Conservation (phyloP, 2,888 invertebrate species). For the Resseliella maxima region DNA sequence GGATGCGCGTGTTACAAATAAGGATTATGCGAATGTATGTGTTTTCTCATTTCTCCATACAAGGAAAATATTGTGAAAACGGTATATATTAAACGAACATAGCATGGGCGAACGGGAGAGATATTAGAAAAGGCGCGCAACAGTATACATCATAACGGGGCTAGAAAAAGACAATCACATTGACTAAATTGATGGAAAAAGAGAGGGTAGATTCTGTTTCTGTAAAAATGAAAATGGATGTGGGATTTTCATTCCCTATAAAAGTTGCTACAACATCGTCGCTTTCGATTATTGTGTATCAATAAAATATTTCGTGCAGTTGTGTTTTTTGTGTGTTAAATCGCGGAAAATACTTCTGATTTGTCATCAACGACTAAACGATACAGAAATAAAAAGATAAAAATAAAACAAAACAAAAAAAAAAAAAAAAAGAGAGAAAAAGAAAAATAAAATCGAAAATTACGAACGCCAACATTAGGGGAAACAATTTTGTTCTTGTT, state of each 20-base stretch:
- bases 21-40: background rate
- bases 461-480: background rate
- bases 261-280: constrained; percentile 55
- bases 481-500: background rate
- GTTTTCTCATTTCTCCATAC: constrained; percentile 1
- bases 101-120: constrained; percentile 39
- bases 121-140: constrained; percentile 49
- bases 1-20: background rate
- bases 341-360: constrained; percentile 30
- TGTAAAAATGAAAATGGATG: constrained; percentile 53
- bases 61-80: background rate
- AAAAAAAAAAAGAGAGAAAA: background rate
- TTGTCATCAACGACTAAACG: constrained; percentile 32
- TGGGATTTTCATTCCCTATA: constrained; percentile 51
- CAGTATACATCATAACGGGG: constrained; percentile 3
- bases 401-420: background rate
- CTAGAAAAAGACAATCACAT: background rate
- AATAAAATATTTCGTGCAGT: constrained; percentile 47
- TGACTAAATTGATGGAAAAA: background rate
- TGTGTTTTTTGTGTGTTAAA: constrained; percentile 46
- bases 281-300: constrained; percentile 53
- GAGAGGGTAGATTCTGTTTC: background rate
- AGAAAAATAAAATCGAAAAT: background rate
- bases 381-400: background rate
- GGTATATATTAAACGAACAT: background rate